A percentile compares a stretch with the other conserved stretches of the same genome.
Evolutionary conservation across 2,113 vertebrate genomes (phyloP).

Genomic region (Catharus minimus): DNA sequence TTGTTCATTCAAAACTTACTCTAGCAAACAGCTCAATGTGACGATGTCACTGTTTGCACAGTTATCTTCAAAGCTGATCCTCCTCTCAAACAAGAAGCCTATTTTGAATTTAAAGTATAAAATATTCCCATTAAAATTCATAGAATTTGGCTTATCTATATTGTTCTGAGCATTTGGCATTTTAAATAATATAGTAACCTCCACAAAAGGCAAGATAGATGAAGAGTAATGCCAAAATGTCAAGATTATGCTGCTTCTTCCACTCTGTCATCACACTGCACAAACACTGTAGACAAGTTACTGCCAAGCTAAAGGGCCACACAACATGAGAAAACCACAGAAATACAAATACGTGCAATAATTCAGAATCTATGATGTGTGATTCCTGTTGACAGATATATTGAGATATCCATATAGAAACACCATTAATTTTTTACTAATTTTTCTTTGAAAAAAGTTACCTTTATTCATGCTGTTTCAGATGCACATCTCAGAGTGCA

Average conservation of each 20-base stretch:
- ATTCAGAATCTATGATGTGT: not conserved
- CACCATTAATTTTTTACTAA: not conserved
- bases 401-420: not conserved
- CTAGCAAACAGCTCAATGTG: constrained; percentile 2
- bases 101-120: constrained; percentile 31
- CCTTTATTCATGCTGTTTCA: not conserved
- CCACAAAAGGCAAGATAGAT: constrained; percentile 42
- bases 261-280: constrained; percentile 18
- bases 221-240: constrained; percentile 53
- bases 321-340: not conserved
- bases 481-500: not conserved
- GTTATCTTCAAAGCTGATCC: constrained; percentile 39
- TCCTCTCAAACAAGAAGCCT: constrained; percentile 28
- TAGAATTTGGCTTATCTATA: constrained; percentile 45
- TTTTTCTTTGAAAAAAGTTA: not conserved
- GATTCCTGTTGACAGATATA: not conserved
- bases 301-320: not conserved
- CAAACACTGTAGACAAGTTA: not conserved
- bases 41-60: not conserved
- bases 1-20: not conserved
- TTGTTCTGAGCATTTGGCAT: constrained; percentile 52
- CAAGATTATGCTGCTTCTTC: constrained; percentile 23
- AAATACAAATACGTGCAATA: not conserved
- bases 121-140: constrained; percentile 46
- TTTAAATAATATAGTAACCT: constrained; percentile 37